Evolutionary conservation across 2,888 invertebrate genomes (phyloP).

Genomic region (Drosophila merina): DNA sequence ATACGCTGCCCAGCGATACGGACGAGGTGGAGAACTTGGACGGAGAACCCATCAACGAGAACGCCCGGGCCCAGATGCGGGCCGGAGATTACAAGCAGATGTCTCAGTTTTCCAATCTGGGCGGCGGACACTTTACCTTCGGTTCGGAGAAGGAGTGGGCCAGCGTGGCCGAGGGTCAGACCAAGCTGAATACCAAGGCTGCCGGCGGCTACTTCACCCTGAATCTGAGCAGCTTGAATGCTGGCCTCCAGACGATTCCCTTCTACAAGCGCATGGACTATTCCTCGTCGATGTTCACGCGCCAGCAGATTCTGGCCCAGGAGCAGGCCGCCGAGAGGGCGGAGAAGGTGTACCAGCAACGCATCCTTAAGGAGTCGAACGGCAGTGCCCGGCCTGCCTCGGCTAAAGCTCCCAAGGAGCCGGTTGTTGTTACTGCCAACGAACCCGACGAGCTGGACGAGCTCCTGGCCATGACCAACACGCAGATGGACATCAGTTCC

Average conservation of each 20-base stretch:
- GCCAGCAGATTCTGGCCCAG: constrained; percentile 78
- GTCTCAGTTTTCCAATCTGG: constrained; percentile 80
- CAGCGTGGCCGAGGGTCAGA: constrained; percentile 69
- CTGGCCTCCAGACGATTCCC: constrained; percentile 84
- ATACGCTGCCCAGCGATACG: constrained; percentile 51
- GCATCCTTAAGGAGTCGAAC: constrained; percentile 65
- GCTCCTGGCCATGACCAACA: constrained; percentile 72
- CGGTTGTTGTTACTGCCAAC: constrained; percentile 32
- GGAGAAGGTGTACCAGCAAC: constrained; percentile 75
- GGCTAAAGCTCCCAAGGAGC: constrained; percentile 44
- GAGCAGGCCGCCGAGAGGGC: constrained; percentile 78
- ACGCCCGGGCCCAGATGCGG: constrained; percentile 76
- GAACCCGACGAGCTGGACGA: constrained; percentile 80
- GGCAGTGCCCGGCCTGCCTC: constrained; percentile 42
- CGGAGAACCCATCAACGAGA: constrained; percentile 65
- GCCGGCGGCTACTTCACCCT: constrained; percentile 83
- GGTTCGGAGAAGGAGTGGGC: constrained; percentile 84
- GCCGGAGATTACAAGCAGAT: constrained; percentile 83
- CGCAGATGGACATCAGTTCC: constrained; percentile 39
- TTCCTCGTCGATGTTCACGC: constrained; percentile 82
- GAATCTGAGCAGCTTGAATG: constrained; percentile 82
- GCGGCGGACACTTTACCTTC: constrained; percentile 83
- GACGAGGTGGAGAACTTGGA: constrained; percentile 51
- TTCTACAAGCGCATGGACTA: constrained; percentile 84
- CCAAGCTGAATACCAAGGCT: constrained; percentile 73